Evolutionary conservation across 2,888 invertebrate species (phyloP), one percentile per base, ranked within the genome.

Genomic region (Drosophila picticornis): DNA sequence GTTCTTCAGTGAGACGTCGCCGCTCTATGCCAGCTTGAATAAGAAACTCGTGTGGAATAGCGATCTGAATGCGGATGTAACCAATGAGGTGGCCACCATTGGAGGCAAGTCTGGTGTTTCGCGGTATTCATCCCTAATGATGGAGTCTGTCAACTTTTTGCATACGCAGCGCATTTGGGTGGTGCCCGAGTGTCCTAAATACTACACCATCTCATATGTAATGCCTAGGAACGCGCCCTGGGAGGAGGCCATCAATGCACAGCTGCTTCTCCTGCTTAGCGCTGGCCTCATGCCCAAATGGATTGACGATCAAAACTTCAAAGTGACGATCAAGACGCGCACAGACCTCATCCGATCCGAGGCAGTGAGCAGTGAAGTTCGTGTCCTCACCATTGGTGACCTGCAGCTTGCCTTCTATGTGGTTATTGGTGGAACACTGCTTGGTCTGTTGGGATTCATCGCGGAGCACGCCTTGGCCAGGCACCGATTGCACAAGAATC

Each of bases 391-490:
- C 16, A 75, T 93, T 43, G 72, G 57, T 1, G 93, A 94, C 75
- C 84, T 94, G 11, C 93, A 94, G 69, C 77, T 93, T 61, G 86
- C 93, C 36, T 94, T 94, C 81, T 92, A 92, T 72, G 91, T 93
- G 16, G 75, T 94, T 7, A 25, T 91, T 9, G 60, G 86, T 34
- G 94, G 94, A 4, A 92, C 86, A 32, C 10, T 88, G 0, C 19
- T 92, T 9, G 86, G 78, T 6, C 53, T 66, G 4, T 6, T 91
- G 1, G 73, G 82, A 4, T 77, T 93, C 4, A 19, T 84, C 1
- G 46, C 56, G 2, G 92, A 93, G 60, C 84, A 75, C 9, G 46
- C 36, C 10, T 71, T 70, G 34, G 50, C 19, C 13, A 36, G 62
- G 29, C 27, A 19, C 40, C 40, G 43, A 5, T 36, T 10, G 25